A percentile compares a stretch with the other conserved stretches of the same genome.
Conservation (phyloP, 2,888 invertebrate species). For the Dermolepida albohirtum region DNA sequence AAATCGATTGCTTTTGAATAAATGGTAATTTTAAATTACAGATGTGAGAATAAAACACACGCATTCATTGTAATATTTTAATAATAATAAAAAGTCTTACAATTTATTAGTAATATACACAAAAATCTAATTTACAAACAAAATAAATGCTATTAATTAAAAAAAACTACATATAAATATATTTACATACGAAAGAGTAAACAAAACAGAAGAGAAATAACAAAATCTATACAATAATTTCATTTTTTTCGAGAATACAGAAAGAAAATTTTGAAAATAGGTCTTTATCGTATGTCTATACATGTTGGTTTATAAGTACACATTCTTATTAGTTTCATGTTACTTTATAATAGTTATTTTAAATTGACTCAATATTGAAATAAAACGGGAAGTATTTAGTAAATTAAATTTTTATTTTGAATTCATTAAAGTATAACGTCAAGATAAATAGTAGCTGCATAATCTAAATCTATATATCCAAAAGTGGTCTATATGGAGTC, state of each 20-base stretch:
- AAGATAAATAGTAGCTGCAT: no score
- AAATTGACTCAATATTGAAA: no score
- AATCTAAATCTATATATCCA: no score
- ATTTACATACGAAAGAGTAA: slow-evolving; percentile 13
- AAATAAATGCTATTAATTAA: slow-evolving; percentile 32
- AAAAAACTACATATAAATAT: slow-evolving; percentile 30
- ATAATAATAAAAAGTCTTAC: slow-evolving; percentile 29
- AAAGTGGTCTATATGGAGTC: no score
- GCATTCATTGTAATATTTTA: slow-evolving; percentile 2
- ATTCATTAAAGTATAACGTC: no score
- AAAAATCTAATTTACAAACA: slow-evolving; percentile 25
- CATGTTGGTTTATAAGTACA: no score
- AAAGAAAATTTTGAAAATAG: slow-evolving; percentile 8
- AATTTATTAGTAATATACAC: slow-evolving; percentile 23
- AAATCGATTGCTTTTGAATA: no score
- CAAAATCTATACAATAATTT: slow-evolving; percentile 38
- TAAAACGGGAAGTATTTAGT: no score
- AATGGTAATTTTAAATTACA: no score
- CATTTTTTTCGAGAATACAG: neutral
- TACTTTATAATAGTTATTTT: no score
- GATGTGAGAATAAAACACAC: neutral
- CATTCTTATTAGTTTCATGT: no score
- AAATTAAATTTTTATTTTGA: no score
- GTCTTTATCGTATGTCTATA: neutral
- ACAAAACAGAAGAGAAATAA: slow-evolving; percentile 29